Percentiles rank a stretch among this genome's conserved stretches.
Evolutionary conservation across 1,140 invertebrate genomes (phyloP).

Genomic region (Trachymyrmex septentrionalis): DNA sequence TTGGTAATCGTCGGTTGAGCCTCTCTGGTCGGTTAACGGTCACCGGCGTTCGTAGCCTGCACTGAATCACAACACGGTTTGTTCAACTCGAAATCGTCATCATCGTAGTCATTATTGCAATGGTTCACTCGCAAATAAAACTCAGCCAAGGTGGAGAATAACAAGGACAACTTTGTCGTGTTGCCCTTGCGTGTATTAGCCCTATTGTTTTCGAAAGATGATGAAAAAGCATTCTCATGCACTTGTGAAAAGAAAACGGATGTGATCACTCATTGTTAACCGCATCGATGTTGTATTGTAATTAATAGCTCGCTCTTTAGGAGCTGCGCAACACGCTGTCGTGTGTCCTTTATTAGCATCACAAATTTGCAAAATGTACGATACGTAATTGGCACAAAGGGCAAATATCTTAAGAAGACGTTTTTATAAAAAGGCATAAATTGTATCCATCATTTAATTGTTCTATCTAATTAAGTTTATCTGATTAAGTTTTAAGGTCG

Average conservation of each 20-base stretch:
- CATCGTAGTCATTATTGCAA: not conserved
- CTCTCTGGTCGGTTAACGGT: conserved; percentile 62
- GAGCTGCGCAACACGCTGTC: not conserved
- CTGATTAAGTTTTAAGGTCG: conserved; percentile 1
- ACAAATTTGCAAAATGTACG: not conserved
- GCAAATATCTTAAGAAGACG: not conserved
- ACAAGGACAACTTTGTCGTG: conserved; percentile 13
- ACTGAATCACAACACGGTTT: conserved; percentile 46
- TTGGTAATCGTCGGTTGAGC: conserved; percentile 37
- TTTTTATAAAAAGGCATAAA: not conserved
- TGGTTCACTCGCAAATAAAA: conserved; percentile 6
- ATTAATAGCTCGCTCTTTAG: not conserved
- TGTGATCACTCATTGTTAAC: conserved; percentile 13
- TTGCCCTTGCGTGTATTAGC: not conserved
- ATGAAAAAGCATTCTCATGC: conserved; percentile 34
- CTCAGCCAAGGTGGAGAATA: conserved; percentile 12
- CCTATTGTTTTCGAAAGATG: conserved; percentile 42
- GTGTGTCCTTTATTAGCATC: not conserved
- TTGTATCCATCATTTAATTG: not conserved
- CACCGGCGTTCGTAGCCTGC: conserved; percentile 32
- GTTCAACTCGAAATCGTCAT: conserved; percentile 33
- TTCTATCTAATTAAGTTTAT: not conserved
- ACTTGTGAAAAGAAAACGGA: conserved; percentile 33
- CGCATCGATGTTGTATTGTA: conserved; percentile 30
- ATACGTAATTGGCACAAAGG: not conserved